Evolutionary conservation across 2,888 invertebrate species (phyloP), one percentile per base, ranked within the genome.

Genomic region (Trissonchulus latispiculum): DNA sequence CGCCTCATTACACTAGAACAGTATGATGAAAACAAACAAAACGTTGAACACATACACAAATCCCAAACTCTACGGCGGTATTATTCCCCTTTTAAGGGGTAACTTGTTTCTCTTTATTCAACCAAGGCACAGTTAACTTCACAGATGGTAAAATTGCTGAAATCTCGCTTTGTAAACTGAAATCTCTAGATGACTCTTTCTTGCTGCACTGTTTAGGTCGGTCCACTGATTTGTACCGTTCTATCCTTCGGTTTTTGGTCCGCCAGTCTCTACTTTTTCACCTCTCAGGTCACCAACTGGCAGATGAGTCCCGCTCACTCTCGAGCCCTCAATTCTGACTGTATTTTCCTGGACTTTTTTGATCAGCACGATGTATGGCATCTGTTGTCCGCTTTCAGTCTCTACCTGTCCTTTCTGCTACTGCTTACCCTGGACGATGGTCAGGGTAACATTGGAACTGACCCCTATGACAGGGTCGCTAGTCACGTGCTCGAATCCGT

Each of bases 361-460:
- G 66, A 64, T n/a, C 32, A 64, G 18, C 66, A 64, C 35, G 66
- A 64, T n/a, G 66, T 64, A 33, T 64, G 66, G 66, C 66, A 64
- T 64, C 35, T 64, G 8, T 29, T 29, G 66, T 64, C 66, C 15
- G 66, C 66, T 18, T 64, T 64, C 35, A 64, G 66, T 28, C 35
- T 64, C 15, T 64, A 32, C 28, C 8, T 64, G 66, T 64, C 66
- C 8, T 64, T 64, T 64, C 28, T 64, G n/a, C 28, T 64, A n/a
- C 35, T 64, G 8, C 28, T 64, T 8, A 64, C 66, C 15, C n/a
- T 64, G 18, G 66, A 64, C 66, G 66, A 64, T n/a, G 66, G 66
- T 64, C 66, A 64, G 48, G 8, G 8, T 15, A 48, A 48, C 23
- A 48, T 48, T 23, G 48, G 48, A 15, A 48, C 23, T 23, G 48